Evolutionary conservation across 1,140 invertebrate genomes (phyloP).

Genomic region (Rhyacophila brunnea): DNA sequence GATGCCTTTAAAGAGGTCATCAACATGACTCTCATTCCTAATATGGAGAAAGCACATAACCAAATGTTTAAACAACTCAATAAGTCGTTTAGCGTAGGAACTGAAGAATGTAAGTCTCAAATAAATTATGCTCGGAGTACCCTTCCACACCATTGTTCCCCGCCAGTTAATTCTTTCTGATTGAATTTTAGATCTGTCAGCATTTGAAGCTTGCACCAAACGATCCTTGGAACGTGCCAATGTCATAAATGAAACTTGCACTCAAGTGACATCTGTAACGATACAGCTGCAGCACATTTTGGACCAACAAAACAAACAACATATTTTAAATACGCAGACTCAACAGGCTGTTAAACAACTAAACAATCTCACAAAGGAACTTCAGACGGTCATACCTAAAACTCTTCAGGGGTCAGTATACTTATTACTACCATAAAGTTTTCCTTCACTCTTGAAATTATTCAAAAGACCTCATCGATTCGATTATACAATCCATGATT

Average conservation of each 20-base stretch:
- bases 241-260: constrained; percentile 22
- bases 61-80: constrained; percentile 87
- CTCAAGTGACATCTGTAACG: constrained; percentile 17
- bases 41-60: constrained; percentile 80
- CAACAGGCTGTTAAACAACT: constrained; percentile 31
- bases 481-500: too few relatives aligned
- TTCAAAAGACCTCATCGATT: too few relatives aligned
- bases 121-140: too few relatives aligned
- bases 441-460: too few relatives aligned
- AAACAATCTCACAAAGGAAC: constrained; percentile 29
- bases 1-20: constrained; percentile 74
- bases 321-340: constrained; percentile 26
- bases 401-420: constrained; percentile 29
- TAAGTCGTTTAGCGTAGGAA: constrained; percentile 79
- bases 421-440: too few relatives aligned
- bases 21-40: constrained; percentile 71
- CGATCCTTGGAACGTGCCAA: constrained; percentile 19
- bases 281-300: constrained; percentile 26
- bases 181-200: constrained; percentile 47
- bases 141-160: too few relatives aligned
- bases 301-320: constrained; percentile 32
- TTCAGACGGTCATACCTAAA: constrained; percentile 23
- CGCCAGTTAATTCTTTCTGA: too few relatives aligned
- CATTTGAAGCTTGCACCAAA: constrained; percentile 49
- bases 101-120: constrained; percentile 78